Base-by-base conservation (phyloP, 2,888 invertebrate species). In the Xestia rhomboidea region DNA sequence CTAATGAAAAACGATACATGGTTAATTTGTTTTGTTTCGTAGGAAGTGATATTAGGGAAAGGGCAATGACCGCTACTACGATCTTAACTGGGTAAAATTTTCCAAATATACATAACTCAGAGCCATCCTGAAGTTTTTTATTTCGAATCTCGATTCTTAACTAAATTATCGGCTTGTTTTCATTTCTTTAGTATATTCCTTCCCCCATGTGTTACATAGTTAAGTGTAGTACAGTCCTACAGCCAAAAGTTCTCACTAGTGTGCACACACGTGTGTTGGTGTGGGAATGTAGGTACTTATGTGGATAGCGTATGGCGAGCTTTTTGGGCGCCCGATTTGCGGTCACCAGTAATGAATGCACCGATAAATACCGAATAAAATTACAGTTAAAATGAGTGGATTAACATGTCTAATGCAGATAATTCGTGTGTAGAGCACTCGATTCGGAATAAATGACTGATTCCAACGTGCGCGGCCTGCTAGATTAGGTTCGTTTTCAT, bases 281-380 rank as follows among this genome's bases (percentile, higher is more conserved):
- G 83, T 77, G 83, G 49, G 68, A 72, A 67, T 75, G 51, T 82
- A 82, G 76, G 90, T 91, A 92, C 91, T 90, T 89, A 88, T 84
- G 87, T 75, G 87, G 81, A 88, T 87, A 83, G 88, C 87, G 91
- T 90, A 91, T 91, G 92, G 95, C 94, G 94, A 94, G 96, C 96
- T 96, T 96, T 96, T 96, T 95, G 96, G 95, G 94, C 92, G 94
- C 91, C 94, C 96, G 96, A 96, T 96, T 96, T 96, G 96, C 94
- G 96, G 96, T 96, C 92, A 80, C 84, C 93, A 95, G 94, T 96
- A 96, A 96, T 96, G 96, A 96, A 96, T 96, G 96, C 96, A 93
- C 95, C 96, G 96, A 96, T 96, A 96, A 96, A 96, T 96, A 96
- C 96, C 94, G 96, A 96, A 96, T 96, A 96, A 96, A 96, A 96